Conservation (phyloP, 2,113 vertebrate genomes). For the Erythrocebus patas region DNA sequence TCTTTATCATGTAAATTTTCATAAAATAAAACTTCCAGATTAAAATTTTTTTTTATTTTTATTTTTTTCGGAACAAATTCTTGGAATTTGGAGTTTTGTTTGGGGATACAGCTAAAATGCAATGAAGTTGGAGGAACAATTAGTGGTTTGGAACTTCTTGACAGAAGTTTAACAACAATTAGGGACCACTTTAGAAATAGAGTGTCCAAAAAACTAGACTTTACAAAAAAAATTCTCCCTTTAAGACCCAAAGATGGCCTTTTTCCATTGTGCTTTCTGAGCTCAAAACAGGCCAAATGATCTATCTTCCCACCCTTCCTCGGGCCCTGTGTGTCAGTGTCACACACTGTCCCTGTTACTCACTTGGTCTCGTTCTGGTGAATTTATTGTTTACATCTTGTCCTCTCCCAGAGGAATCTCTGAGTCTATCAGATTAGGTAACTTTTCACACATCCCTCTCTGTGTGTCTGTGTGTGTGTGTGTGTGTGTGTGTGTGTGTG, state of each 20-base stretch:
- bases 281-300: not conserved
- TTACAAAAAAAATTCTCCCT: not conserved
- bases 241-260: not conserved
- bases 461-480: no score
- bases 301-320: not conserved
- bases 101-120: not conserved
- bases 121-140: not conserved
- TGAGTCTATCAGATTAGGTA: not conserved
- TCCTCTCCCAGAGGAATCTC: not conserved
- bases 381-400: not conserved
- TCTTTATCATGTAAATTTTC: slow-evolving; percentile 32
- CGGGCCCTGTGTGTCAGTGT: not conserved
- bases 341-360: not conserved
- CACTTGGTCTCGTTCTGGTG: not conserved
- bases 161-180: slow-evolving; percentile 39
- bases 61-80: not conserved
- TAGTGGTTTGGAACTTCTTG: slow-evolving; percentile 38
- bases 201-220: not conserved
- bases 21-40: not conserved
- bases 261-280: slow-evolving; percentile 38
- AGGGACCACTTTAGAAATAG: slow-evolving; percentile 15
- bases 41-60: not conserved
- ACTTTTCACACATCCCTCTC: not conserved
- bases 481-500: no score
- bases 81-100: slow-evolving; percentile 41